Conservation (phyloP, 2,797 vertebrate species). For the Hydrocynus forskahlii region DNA sequence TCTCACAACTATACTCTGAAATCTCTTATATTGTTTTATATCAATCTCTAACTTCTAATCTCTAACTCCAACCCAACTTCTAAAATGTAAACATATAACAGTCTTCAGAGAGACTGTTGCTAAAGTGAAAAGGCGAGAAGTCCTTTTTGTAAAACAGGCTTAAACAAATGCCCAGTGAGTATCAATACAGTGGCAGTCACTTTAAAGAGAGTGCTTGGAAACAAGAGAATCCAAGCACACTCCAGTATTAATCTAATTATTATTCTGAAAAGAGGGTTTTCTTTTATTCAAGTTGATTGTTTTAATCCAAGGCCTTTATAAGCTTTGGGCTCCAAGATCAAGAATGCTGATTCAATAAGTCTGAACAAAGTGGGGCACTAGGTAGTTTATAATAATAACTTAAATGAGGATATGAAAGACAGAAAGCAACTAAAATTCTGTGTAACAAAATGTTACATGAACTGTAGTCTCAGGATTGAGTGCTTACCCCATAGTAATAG, state of each 20-base stretch:
- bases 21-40: too few species aligned
- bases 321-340: not conserved
- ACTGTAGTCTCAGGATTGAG: not conserved
- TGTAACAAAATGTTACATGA: not conserved
- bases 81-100: too few species aligned
- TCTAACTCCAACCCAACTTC: too few species aligned
- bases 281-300: not conserved
- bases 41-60: too few species aligned
- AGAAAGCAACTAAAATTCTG: not conserved
- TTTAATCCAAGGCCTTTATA: not conserved
- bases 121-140: too few species aligned
- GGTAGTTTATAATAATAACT: not conserved
- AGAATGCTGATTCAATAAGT: not conserved
- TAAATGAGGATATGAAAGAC: not conserved
- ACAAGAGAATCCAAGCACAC: too few species aligned
- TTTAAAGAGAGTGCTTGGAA: too few species aligned
- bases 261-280: not conserved
- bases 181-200: too few species aligned
- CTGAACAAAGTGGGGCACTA: not conserved
- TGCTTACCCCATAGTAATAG: conserved; percentile 94
- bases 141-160: too few species aligned
- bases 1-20: too few species aligned
- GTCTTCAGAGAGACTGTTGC: too few species aligned
- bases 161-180: too few species aligned
- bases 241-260: not conserved